These are phyloP conservation scores for Leptoteleia sp. DNA, from an alignment of 1,140 invertebrate genomes.

Conservation along the genomic window DNA sequence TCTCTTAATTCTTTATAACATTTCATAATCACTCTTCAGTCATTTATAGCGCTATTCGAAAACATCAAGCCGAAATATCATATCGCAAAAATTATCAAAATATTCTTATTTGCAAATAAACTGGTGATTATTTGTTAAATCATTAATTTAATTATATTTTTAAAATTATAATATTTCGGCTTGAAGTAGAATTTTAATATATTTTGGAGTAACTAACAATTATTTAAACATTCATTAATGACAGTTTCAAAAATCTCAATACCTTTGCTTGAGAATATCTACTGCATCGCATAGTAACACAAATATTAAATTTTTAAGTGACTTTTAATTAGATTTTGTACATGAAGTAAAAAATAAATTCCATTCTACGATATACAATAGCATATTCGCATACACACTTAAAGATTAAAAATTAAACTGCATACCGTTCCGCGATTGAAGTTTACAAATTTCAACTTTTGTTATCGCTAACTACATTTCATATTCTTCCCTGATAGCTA, in stretches of 20 bases:
- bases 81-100: constrained; percentile 4
- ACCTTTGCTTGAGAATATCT: constrained; percentile 12
- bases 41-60: constrained; percentile 38
- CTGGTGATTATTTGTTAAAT: background rate
- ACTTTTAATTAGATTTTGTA: constrained; percentile 18
- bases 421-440: too few species aligned
- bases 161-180: constrained; percentile 7
- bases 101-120: constrained; percentile 14
- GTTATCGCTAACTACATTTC: too few species aligned
- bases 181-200: constrained; percentile 8
- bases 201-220: constrained; percentile 46
- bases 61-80: constrained; percentile 26
- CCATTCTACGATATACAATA: constrained; percentile 15
- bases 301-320: constrained; percentile 2
- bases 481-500: too few species aligned
- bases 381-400: constrained; percentile 13
- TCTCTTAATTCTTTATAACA: too few species aligned
- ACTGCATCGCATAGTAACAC: constrained; percentile 10
- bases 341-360: constrained; percentile 34
- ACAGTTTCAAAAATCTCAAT: constrained; percentile 14
- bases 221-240: constrained; percentile 42
- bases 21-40: too few species aligned
- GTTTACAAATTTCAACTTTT: too few species aligned
- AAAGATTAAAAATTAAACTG: too few species aligned
- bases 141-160: background rate